Conservation (phyloP, 2,888 invertebrate species). For the Liopterus haemorrhoidalis region DNA sequence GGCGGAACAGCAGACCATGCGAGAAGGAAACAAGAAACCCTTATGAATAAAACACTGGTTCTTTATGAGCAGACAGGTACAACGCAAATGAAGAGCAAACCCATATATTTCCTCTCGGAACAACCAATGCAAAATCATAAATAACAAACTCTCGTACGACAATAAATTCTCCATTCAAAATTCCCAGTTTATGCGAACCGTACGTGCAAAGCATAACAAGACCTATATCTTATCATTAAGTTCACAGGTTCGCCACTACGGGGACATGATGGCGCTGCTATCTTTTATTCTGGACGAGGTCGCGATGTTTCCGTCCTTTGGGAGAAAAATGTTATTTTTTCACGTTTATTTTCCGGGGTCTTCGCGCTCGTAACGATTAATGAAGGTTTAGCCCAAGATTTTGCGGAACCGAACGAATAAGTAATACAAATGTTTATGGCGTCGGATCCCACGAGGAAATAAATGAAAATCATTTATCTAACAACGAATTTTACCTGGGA, state of each 20-base stretch:
- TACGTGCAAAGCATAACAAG: constrained; percentile 23
- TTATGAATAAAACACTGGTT: constrained; percentile 21
- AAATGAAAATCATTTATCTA: too few species aligned
- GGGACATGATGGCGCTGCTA: background rate
- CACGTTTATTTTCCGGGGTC: too few species aligned
- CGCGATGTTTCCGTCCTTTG: too few species aligned
- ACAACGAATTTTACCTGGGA: too few species aligned
- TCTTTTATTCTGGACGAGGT: constrained; percentile 17
- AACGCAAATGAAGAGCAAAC: constrained; percentile 16
- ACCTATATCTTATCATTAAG: constrained; percentile 23
- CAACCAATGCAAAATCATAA: constrained; percentile 25
- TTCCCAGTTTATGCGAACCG: constrained; percentile 21
- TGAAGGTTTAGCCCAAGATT: too few species aligned
- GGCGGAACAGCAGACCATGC: too few species aligned
- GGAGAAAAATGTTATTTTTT: too few species aligned
- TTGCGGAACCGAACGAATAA: too few species aligned
- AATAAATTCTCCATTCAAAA: constrained; percentile 24
- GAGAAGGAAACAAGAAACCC: constrained; percentile 14
- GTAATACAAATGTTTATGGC: too few species aligned
- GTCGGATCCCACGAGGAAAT: too few species aligned
- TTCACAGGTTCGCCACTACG: background rate
- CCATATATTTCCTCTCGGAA: constrained; percentile 1
- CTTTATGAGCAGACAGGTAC: constrained; percentile 20
- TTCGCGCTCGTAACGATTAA: too few species aligned
- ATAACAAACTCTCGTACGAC: constrained; percentile 22